Evolutionary conservation across 1,140 invertebrate species (phyloP).

Genomic region (Drosophila ogumai): DNA sequence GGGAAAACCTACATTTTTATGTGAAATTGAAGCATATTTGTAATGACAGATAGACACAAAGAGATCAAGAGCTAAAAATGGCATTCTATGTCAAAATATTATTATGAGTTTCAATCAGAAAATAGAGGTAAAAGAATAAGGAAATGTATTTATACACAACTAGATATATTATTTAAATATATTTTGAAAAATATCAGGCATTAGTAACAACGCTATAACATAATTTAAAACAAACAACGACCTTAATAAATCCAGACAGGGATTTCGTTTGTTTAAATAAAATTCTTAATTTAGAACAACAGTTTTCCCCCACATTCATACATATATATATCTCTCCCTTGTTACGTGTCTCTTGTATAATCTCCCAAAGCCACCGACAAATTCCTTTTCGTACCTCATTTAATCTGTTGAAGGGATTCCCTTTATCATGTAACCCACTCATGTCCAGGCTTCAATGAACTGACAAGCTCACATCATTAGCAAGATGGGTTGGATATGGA

Average conservation of each 20-base stretch:
- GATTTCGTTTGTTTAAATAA: background rate
- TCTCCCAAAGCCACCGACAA: constrained; percentile 25
- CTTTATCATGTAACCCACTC: constrained; percentile 47
- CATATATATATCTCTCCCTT: background rate
- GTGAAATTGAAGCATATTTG: constrained; percentile 71
- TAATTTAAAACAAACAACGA: constrained; percentile 3
- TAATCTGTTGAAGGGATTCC: constrained; percentile 32
- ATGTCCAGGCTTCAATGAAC: constrained; percentile 57
- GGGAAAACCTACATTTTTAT: constrained; percentile 37
- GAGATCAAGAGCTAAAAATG: constrained; percentile 50
- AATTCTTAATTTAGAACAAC: constrained; percentile 10
- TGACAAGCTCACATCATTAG: constrained; percentile 67
- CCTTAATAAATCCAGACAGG: constrained; percentile 14
- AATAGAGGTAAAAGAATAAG: background rate
- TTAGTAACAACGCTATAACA: background rate
- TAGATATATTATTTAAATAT: background rate
- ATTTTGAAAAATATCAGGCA: background rate
- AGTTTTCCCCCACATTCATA: background rate
- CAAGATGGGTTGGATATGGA: constrained; percentile 18
- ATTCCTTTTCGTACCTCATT: constrained; percentile 32
- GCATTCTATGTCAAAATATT: constrained; percentile 7
- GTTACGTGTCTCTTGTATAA: constrained; percentile 1
- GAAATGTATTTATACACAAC: background rate
- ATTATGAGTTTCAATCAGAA: background rate
- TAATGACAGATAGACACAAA: constrained; percentile 71